Evolutionary conservation across 2,888 invertebrate genomes (phyloP).

Genomic region (Scaptomyza cyrtandrae): DNA sequence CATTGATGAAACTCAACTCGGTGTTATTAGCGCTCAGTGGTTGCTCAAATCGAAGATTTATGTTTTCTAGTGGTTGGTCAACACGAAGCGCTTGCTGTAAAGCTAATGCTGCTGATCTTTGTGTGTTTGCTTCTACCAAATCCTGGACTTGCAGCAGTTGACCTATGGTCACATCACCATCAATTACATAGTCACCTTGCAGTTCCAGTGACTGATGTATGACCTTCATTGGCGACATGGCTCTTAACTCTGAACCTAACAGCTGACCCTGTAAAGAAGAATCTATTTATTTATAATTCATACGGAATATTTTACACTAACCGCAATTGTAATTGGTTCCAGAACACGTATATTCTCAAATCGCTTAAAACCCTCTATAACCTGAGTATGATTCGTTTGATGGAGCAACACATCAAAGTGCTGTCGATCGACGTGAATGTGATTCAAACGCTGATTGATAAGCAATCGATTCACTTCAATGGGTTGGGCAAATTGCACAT

Average conservation of each 20-base stretch:
- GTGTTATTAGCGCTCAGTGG: slow-evolving; percentile 81
- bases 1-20: slow-evolving; percentile 84
- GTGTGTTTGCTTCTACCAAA: slow-evolving; percentile 60
- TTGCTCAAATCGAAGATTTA: slow-evolving; percentile 74
- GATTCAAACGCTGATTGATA: slow-evolving; percentile 85
- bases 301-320: too few species aligned
- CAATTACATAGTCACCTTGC: slow-evolving; percentile 84
- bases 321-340: slow-evolving; percentile 83
- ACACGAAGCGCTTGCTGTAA: slow-evolving; percentile 70
- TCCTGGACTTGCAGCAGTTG: slow-evolving; percentile 81
- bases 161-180: slow-evolving; percentile 85
- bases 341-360: slow-evolving; percentile 85
- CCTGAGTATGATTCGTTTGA: slow-evolving; percentile 83
- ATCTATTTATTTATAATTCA: too few species aligned
- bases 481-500: slow-evolving; percentile 84
- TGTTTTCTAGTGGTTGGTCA: slow-evolving; percentile 64
- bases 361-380: slow-evolving; percentile 84
- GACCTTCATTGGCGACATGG: slow-evolving; percentile 85
- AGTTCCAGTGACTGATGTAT: slow-evolving; percentile 84
- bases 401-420: slow-evolving; percentile 85
- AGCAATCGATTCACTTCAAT: slow-evolving; percentile 83
- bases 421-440: slow-evolving; percentile 84
- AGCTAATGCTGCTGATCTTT: slow-evolving; percentile 52
- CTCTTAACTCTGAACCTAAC: slow-evolving; percentile 83
- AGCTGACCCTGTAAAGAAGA: slow-evolving; percentile 82